A percentile compares a stretch with the other conserved stretches of the same genome.
Evolutionary conservation across 1,140 invertebrate species (phyloP).

Genomic region (Propsilocerus akamusi): DNA sequence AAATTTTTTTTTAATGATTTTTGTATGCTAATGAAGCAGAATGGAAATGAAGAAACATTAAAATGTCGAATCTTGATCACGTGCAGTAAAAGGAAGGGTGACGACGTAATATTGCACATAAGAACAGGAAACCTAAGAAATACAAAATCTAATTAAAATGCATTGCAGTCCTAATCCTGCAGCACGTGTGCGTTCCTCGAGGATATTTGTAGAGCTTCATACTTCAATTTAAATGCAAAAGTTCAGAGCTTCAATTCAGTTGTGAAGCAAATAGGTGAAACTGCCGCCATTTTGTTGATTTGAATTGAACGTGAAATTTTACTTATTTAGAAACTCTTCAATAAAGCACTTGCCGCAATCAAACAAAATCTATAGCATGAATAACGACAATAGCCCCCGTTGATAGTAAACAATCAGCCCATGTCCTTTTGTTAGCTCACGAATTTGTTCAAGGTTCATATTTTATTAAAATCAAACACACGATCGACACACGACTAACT

Average conservation of each 20-base stretch:
- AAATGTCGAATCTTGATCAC: background rate
- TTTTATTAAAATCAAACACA: conserved; percentile 1
- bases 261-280: too few relatives aligned
- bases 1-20: background rate
- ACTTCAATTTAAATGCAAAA: too few relatives aligned
- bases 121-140: background rate
- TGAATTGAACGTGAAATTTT: too few relatives aligned
- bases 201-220: too few relatives aligned
- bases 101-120: background rate
- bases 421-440: too few relatives aligned
- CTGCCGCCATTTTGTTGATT: too few relatives aligned
- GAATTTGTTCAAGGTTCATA: background rate
- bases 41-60: background rate
- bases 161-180: background rate
- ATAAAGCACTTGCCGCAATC: too few relatives aligned
- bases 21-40: background rate
- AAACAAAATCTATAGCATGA: too few relatives aligned
- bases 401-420: too few relatives aligned
- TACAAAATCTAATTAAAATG: conserved; percentile 1
- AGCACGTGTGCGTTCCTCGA: background rate
- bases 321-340: too few relatives aligned
- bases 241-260: too few relatives aligned
- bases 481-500: background rate
- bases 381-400: too few relatives aligned
- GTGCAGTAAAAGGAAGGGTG: background rate